Evolutionary conservation across 2,888 invertebrate species (phyloP).

Genomic region (Eupithecia tripunctaria): DNA sequence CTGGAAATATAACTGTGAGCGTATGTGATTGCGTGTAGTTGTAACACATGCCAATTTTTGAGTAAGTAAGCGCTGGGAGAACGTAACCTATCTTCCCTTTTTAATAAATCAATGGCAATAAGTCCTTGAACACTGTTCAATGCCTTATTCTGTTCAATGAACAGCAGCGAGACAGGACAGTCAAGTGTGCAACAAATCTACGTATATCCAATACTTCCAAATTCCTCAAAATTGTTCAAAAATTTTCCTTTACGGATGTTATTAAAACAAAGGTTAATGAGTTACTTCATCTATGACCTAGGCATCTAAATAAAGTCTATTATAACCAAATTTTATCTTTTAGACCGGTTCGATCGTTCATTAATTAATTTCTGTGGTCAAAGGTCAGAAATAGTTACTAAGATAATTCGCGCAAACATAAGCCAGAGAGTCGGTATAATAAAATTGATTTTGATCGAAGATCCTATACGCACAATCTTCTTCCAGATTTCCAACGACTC

Average conservation of each 20-base stretch:
- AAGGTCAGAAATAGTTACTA: not conserved
- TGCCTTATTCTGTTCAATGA: too few species aligned
- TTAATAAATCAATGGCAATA: too few species aligned
- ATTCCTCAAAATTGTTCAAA: not conserved
- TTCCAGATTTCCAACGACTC: too few species aligned
- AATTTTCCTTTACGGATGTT: not conserved
- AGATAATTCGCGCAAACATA: not conserved
- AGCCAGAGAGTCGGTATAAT: not conserved
- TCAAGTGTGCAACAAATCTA: not conserved
- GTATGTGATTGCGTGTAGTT: too few species aligned
- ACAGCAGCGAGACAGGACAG: not conserved
- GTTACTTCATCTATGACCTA: slow-evolving; percentile 5
- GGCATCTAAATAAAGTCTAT: not conserved
- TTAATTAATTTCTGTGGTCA: not conserved
- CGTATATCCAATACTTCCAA: not conserved
- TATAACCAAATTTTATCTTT: not conserved
- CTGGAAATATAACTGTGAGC: too few species aligned
- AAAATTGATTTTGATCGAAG: too few species aligned
- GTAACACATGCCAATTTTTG: too few species aligned
- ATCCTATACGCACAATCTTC: too few species aligned
- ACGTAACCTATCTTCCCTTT: too few species aligned
- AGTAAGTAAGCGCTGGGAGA: too few species aligned
- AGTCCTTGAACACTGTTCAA: too few species aligned
- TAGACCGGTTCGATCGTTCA: not conserved
- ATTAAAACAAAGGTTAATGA: slow-evolving; percentile 1